Base-by-base conservation (phyloP, 2,888 invertebrate genomes). In the Xanthorhoe designata region DNA sequence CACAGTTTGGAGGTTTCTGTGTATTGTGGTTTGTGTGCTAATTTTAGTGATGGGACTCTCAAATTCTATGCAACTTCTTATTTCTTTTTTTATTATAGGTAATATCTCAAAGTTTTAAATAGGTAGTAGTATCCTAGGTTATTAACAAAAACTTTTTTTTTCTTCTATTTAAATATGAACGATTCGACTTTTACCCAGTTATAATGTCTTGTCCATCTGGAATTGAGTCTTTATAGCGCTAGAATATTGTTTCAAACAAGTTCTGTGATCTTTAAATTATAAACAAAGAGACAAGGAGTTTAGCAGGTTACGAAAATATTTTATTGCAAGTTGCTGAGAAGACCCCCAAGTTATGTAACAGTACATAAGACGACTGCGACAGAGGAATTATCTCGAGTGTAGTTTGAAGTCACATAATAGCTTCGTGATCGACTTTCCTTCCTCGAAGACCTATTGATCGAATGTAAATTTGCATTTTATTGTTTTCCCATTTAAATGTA, bases 371-470 rank as follows among this genome's bases (percentile, higher is more conserved):
- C 80, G 78, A 75, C 74, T 82, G 82, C 78, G 84, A 84, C 83
- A 84, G 80, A 75, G 77, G 81, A 82, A 85, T 84, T 85, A 84
- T 84, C 83, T 83, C 75, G 75, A 78, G 72, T 76, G 78, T 81
- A 79, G 77, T 74, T 76, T 81, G 84, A 84, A 77, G 80, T 79
- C 73, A 72, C 67, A 76, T 82, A 82, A 82, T 82, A 77, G 77
- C 76, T 75, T 79, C 81, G 82, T 84, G 81, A 86, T 83, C 80
- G 73, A 81, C 84, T 87, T 87, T 83, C 84, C 83, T 75, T 70
- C 69, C 69, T 63, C 57, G 59, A 62, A 56, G 38, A 56, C 45
- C n/a, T 66, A 67, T 69, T 69, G 63, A 52, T 59, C 60, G 64
- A 64, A 56, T 66, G 9, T 38, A 64, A 29, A 64, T 71, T 69